phyloP scores from a whole-genome alignment of 2,797 vertebrate species.

The Acanthurus tractus region DNA sequence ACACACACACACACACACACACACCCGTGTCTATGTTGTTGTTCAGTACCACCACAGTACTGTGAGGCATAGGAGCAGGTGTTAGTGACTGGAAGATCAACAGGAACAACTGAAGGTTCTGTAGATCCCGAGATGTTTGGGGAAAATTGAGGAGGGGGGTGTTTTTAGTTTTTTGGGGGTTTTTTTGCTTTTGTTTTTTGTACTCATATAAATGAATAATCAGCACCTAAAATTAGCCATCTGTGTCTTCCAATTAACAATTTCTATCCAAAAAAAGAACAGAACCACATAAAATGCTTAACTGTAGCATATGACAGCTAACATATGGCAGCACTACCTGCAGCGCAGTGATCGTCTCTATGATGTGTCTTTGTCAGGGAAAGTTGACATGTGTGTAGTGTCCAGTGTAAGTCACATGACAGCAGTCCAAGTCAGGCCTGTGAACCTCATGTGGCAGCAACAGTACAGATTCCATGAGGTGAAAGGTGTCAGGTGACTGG shows the following conservation, averaged over 20 bases:
- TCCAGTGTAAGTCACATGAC: background rate
- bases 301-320: too few relatives aligned
- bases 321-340: too few relatives aligned
- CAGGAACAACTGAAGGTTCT: background rate
- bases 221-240: background rate
- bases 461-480: background rate
- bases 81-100: too few relatives aligned
- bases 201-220: background rate
- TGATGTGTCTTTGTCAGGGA: background rate
- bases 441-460: background rate
- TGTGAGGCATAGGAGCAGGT: too few relatives aligned
- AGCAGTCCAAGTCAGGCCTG: background rate
- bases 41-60: too few relatives aligned
- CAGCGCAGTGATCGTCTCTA: too few relatives aligned
- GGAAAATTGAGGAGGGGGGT: background rate
- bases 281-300: too few relatives aligned
- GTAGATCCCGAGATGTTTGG: background rate
- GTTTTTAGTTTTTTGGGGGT: too few relatives aligned
- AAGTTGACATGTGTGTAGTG: too few relatives aligned
- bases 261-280: too few relatives aligned
- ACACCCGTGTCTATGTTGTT: too few relatives aligned
- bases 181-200: too few relatives aligned
- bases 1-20: slow-evolving; percentile 1
- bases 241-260: background rate
- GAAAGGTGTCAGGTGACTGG: background rate